Conservation (phyloP, 64 coral and sea anemone genomes). For the Astreopora myriophthalma region DNA sequence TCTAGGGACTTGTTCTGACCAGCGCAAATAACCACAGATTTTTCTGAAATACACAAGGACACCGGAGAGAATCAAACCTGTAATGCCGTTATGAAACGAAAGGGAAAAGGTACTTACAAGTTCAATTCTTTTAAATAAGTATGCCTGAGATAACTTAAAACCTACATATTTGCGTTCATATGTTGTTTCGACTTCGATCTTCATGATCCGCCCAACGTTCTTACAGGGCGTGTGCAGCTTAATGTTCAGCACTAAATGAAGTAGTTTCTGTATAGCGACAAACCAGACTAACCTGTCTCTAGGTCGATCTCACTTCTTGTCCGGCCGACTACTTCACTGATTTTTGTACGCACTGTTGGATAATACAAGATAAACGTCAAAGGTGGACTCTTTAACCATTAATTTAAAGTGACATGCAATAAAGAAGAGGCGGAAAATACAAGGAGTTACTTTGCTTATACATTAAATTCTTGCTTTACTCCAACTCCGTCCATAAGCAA, state of each 20-base stretch:
- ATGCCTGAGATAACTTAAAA: no score
- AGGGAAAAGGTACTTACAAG: neutral
- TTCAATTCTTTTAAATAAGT: no score
- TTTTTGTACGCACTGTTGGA: neutral
- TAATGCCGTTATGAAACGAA: neutral
- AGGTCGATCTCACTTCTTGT: conserved; percentile 92
- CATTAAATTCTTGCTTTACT: no score
- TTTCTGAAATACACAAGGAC: conserved; percentile 51
- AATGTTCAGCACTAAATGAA: neutral
- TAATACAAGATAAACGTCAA: neutral
- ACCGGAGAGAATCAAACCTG: neutral
- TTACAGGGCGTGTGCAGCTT: neutral
- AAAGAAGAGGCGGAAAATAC: no score
- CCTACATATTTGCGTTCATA: no score
- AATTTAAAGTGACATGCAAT: no score
- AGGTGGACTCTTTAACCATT: no score
- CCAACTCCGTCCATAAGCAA: no score
- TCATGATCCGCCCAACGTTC: no score
- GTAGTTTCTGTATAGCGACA: neutral
- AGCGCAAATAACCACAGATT: conserved; percentile 82
- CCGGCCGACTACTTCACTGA: neutral
- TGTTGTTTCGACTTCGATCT: no score
- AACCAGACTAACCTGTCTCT: conserved; percentile 61
- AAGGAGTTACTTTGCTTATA: no score
- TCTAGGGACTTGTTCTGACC: conserved; percentile 94